phyloP scores from a whole-genome alignment of 1,140 invertebrate species.

The Forficula auricularia region DNA sequence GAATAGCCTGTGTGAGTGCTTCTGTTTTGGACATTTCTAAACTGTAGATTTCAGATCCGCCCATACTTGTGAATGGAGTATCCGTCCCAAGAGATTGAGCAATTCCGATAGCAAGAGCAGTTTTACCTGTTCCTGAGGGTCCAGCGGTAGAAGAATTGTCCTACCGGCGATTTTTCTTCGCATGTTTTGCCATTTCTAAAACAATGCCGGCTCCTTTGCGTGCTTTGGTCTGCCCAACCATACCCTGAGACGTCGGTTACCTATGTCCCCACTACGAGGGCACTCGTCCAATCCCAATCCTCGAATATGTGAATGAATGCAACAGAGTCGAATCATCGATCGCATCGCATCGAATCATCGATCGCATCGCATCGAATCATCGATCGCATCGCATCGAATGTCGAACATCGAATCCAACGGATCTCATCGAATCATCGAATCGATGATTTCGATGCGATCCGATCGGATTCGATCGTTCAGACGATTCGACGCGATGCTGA shows the following conservation, averaged over 20 bases:
- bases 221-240: constrained; percentile 91
- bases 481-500: too few relatives aligned
- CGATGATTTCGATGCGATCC: too few relatives aligned
- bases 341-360: too few relatives aligned
- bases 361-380: too few relatives aligned
- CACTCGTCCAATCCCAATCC: constrained; percentile 90
- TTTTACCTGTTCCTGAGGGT: constrained; percentile 95
- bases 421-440: too few relatives aligned
- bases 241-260: constrained; percentile 93
- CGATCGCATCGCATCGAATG: too few relatives aligned
- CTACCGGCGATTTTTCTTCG: constrained; percentile 95
- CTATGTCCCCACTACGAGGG: too few relatives aligned
- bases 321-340: too few relatives aligned
- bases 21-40: constrained; percentile 99
- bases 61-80: constrained; percentile 95
- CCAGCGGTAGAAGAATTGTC: constrained; percentile 89
- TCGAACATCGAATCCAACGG: too few relatives aligned
- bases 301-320: constrained; percentile 96
- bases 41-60: constrained; percentile 95
- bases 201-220: constrained; percentile 85
- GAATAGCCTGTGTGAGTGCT: constrained; percentile 88
- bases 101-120: constrained; percentile 91
- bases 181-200: constrained; percentile 93
- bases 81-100: constrained; percentile 85
- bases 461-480: too few relatives aligned